phyloP scores from a whole-genome alignment of 2,797 vertebrate species.

The Cyprinodon diabolis region DNA sequence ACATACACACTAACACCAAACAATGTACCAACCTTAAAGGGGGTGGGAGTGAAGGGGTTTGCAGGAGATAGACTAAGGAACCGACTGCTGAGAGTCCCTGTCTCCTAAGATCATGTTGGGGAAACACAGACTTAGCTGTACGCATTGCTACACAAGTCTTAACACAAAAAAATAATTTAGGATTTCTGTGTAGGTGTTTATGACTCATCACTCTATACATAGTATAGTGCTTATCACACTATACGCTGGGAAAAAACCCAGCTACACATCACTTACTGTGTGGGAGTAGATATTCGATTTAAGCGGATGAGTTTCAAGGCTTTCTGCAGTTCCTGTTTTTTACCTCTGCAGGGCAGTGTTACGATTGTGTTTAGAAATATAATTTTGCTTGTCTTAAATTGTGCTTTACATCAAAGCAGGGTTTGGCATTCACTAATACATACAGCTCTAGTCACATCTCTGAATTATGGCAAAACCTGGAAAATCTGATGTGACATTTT shows the following conservation, averaged over 20 bases:
- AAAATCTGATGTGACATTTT: not conserved
- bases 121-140: slow-evolving; percentile 76
- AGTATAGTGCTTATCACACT: slow-evolving; percentile 14
- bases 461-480: too few species aligned
- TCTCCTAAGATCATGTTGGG: slow-evolving; percentile 79
- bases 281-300: slow-evolving; percentile 22
- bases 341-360: not conserved
- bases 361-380: slow-evolving; percentile 9
- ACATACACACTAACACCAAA: slow-evolving; percentile 30
- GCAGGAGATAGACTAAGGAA: slow-evolving; percentile 87
- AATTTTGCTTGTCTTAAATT: not conserved
- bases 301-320: slow-evolving; percentile 20
- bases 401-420: not conserved
- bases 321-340: slow-evolving; percentile 11
- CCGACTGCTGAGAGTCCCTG: slow-evolving; percentile 84
- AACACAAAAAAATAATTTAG: slow-evolving; percentile 23
- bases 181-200: slow-evolving; percentile 38
- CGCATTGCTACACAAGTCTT: slow-evolving; percentile 27
- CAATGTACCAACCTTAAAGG: slow-evolving; percentile 91
- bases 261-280: slow-evolving; percentile 27
- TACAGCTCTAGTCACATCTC: not conserved
- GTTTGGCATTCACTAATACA: not conserved
- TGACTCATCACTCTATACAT: slow-evolving; percentile 57
- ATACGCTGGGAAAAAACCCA: slow-evolving; percentile 12
- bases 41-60: slow-evolving; percentile 92